phyloP scores from a whole-genome alignment of 2,113 vertebrate genomes.

The Acanthisitta chloris region DNA sequence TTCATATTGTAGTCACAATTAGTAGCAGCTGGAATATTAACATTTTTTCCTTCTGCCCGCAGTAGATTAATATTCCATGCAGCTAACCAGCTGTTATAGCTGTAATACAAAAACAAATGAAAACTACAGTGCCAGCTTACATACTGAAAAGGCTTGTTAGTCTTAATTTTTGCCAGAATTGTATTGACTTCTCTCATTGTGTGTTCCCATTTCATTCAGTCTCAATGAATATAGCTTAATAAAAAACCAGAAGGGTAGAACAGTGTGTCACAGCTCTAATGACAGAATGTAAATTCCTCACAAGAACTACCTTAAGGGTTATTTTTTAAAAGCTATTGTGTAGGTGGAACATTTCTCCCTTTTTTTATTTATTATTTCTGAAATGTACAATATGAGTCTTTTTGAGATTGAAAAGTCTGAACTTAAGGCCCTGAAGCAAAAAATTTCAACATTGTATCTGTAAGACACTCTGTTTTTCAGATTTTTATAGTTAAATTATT shows the following conservation, averaged over 20 bases:
- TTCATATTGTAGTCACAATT: not conserved
- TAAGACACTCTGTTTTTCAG: not conserved
- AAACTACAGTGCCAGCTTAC: not conserved
- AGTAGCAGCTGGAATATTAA: not conserved
- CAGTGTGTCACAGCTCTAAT: not conserved
- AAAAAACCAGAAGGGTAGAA: not conserved
- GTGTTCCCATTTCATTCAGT: not conserved
- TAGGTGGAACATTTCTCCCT: not conserved
- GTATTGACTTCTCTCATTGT: not conserved
- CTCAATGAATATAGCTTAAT: not conserved
- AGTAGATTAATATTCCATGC: not conserved
- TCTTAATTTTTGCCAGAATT: constrained; percentile 4
- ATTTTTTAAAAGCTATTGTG: not conserved
- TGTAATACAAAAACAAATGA: not conserved
- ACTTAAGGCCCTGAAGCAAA: not conserved
- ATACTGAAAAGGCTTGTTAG: not conserved
- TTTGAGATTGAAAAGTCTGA: not conserved
- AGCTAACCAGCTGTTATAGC: not conserved
- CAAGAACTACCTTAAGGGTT: not conserved
- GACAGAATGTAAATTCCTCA: not conserved
- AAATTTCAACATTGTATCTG: not conserved
- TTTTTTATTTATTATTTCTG: not conserved
- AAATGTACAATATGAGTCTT: not conserved
- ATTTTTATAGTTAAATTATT: not conserved
- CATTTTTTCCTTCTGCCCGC: not conserved